Evolutionary conservation across 2,888 invertebrate genomes (phyloP), one percentile per base, ranked within the genome.

Genomic region (Parnassius apollo): DNA sequence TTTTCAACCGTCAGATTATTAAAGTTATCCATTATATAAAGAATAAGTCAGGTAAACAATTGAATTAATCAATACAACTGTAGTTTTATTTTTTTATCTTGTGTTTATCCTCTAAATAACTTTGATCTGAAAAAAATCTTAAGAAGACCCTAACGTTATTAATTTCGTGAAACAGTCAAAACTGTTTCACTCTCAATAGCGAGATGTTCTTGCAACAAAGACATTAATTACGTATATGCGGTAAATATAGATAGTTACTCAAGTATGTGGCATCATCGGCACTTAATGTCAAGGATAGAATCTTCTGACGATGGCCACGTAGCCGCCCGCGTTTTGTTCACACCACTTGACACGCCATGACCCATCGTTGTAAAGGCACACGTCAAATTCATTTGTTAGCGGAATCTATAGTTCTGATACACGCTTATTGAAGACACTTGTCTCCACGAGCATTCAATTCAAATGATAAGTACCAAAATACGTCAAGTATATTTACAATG

Each of bases 241-340:
- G 65, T 35, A 66, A 68, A 68, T 65, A 65, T 66, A 67, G 64
- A 67, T 62, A 68, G 66, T 68, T 66, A 65, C 65, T 62, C 65
- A 68, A 66, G 67, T 63, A 55, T 64, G 64, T 61, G 63, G 62
- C 66, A 63, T 65, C 65, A 65, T 65, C 64, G 49, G 55, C 66
- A 68, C 70, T 71, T 72, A 69, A 74, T 69, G 74, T 72, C 73
- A 74, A 70, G 73, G 71, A 65, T 70, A 61, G 54, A 63, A 66
- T 66, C 64, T 67, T 64, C 65, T 59, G 62, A 52, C 62, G 63
- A 49, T 42, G 65, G 56, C 63, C 65, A 64, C 54, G 51, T 51
- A 51, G 59, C 57, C 55, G 61, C 46, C 44, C 55, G 59, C 54
- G 58, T 65, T 66, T 60, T 63, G 65, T 68, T 54, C 66, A 58